A percentile compares a stretch with the other conserved stretches of the same genome.
Conservation (phyloP, 2,888 invertebrate genomes). For the Spodoptera picta region DNA sequence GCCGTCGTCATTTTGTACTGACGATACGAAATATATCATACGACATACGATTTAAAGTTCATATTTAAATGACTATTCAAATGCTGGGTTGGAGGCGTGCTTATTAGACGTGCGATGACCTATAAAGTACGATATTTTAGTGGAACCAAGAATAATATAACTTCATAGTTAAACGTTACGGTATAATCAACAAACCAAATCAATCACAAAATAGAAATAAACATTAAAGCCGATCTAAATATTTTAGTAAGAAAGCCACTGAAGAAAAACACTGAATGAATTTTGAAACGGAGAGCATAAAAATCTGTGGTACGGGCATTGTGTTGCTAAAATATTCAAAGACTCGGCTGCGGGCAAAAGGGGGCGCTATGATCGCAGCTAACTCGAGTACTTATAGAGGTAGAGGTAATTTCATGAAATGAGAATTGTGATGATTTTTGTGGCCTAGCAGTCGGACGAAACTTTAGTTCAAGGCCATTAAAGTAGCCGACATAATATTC, state of each 20-base stretch:
- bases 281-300: conserved; percentile 47
- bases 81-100: too few relatives aligned
- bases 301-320: conserved; percentile 44
- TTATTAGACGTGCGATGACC: too few relatives aligned
- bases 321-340: conserved; percentile 45
- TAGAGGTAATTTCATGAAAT: conserved; percentile 28
- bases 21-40: too few relatives aligned
- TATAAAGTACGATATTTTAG: too few relatives aligned
- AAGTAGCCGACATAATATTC: too few relatives aligned
- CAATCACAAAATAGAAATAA: conserved; percentile 23
- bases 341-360: conserved; percentile 3
- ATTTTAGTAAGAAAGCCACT: conserved; percentile 44
- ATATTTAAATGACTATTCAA: too few relatives aligned
- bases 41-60: too few relatives aligned
- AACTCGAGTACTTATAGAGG: conserved; percentile 28
- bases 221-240: conserved; percentile 34
- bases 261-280: conserved; percentile 40
- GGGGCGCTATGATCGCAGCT: conserved; percentile 35
- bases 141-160: too few relatives aligned
- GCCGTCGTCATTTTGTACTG: too few relatives aligned
- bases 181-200: conserved; percentile 6
- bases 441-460: background rate
- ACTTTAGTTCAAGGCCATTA: too few relatives aligned
- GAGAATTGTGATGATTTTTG: conserved; percentile 32
- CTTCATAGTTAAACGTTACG: background rate